Evolutionary conservation across 2,888 invertebrate genomes (phyloP).

Genomic region (Brachylomia viminalis): DNA sequence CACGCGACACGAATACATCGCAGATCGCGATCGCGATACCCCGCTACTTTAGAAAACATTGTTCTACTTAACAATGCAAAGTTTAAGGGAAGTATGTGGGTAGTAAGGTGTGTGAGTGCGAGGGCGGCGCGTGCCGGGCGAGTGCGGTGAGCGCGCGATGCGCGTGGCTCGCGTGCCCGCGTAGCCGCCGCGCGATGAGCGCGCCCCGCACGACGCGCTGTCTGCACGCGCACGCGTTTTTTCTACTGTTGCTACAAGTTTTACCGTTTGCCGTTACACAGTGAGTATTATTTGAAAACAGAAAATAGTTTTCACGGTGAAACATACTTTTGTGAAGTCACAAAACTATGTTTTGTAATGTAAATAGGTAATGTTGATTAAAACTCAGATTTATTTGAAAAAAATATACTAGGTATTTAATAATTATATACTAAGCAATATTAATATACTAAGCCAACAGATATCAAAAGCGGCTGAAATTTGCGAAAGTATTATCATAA

Average conservation of each 20-base stretch:
- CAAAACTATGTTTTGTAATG: neutral
- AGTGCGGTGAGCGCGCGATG: constrained; percentile 84
- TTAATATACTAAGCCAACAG: neutral
- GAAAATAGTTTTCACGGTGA: neutral
- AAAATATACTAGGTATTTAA: too few relatives aligned
- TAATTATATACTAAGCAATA: too few relatives aligned
- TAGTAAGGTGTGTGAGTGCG: constrained; percentile 50
- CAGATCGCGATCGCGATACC: constrained; percentile 76
- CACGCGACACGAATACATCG: constrained; percentile 74
- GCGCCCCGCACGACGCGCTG: constrained; percentile 80
- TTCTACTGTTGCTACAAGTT: constrained; percentile 73
- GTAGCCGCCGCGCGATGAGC: constrained; percentile 85
- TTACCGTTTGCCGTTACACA: constrained; percentile 79
- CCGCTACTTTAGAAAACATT: constrained; percentile 55
- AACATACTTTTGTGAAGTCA: constrained; percentile 15
- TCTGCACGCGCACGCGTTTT: constrained; percentile 72
- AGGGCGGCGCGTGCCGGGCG: constrained; percentile 61
- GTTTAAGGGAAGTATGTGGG: constrained; percentile 45
- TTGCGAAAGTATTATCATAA: constrained; percentile 3
- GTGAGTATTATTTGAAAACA: constrained; percentile 75
- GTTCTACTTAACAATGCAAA: constrained; percentile 47
- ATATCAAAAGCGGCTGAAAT: constrained; percentile 12
- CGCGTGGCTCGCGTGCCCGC: constrained; percentile 77
- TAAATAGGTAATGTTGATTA: neutral
- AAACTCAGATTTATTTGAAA: constrained; percentile 6